These are phyloP conservation scores for Bombus waltoni DNA, from an alignment of 1,140 invertebrate genomes.

Conservation along the genomic window DNA sequence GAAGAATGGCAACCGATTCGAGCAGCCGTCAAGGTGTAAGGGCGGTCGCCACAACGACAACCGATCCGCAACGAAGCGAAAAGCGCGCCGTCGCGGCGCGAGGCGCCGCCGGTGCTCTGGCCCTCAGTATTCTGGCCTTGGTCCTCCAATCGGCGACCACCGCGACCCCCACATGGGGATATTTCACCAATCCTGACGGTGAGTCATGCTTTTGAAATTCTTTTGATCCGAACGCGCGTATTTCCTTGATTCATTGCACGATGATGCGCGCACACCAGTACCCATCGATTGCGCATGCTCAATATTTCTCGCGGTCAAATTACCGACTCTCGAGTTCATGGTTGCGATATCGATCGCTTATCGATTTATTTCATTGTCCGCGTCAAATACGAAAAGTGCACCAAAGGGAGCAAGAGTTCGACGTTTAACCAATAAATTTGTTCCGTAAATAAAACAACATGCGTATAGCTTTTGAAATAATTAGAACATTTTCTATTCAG, in stretches of 20 bases:
- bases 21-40: conserved; percentile 79
- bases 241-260: conserved; percentile 17
- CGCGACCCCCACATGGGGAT: conserved; percentile 91
- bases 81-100: conserved; percentile 79
- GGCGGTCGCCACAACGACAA: conserved; percentile 77
- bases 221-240: conserved; percentile 14
- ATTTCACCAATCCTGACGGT: conserved; percentile 87
- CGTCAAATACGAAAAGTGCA: neutral
- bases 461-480: neutral
- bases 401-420: neutral
- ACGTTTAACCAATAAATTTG: neutral
- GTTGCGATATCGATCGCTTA: conserved; percentile 21
- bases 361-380: conserved; percentile 2
- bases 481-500: neutral
- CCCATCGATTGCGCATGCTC: conserved; percentile 10
- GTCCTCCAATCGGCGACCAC: conserved; percentile 87
- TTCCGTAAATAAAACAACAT: neutral
- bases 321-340: neutral
- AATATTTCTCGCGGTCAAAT: conserved; percentile 7
- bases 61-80: conserved; percentile 76
- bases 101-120: conserved; percentile 87
- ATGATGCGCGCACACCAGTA: conserved; percentile 9
- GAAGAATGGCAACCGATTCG: conserved; percentile 80
- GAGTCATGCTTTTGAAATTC: conserved; percentile 69
- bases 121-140: conserved; percentile 90